Percentiles rank a stretch among this genome's conserved stretches.
phyloP scores from a whole-genome alignment of 2,113 vertebrate species.

The Melanerpes aurifrons region DNA sequence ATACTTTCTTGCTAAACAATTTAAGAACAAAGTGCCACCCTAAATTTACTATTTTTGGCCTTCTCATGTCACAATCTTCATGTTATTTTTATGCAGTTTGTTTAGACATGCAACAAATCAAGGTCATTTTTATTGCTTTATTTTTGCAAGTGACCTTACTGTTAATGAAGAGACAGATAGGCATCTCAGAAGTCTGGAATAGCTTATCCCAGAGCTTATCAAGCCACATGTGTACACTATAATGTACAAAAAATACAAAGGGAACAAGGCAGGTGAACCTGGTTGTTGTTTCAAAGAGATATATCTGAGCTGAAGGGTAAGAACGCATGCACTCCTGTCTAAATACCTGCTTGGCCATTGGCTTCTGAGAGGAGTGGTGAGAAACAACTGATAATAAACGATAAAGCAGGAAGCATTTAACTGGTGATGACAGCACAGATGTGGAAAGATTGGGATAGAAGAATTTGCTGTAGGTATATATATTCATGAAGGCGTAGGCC shows the following conservation, averaged over 20 bases:
- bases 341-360: background rate
- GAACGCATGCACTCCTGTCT: background rate
- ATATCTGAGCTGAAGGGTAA: background rate
- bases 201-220: background rate
- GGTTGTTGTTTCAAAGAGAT: background rate
- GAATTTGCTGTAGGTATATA: background rate
- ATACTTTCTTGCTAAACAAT: background rate
- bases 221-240: rapidly evolving
- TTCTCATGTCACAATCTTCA: background rate
- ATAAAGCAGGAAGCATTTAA: background rate
- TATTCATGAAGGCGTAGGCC: background rate
- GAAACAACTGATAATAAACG: background rate
- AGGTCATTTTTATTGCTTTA: slow-evolving; percentile 7
- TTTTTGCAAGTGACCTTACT: slow-evolving; percentile 5
- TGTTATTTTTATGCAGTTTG: slow-evolving; percentile 13
- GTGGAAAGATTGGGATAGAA: background rate
- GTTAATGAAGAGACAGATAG: background rate
- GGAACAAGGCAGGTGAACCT: background rate
- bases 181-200: background rate
- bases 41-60: slow-evolving; percentile 18
- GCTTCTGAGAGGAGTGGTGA: background rate
- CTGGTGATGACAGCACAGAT: background rate
- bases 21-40: slow-evolving; percentile 17
- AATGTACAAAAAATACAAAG: background rate
- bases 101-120: slow-evolving; percentile 12